Base-by-base conservation (phyloP, 2,113 vertebrate species). In the Callipepla squamata region DNA sequence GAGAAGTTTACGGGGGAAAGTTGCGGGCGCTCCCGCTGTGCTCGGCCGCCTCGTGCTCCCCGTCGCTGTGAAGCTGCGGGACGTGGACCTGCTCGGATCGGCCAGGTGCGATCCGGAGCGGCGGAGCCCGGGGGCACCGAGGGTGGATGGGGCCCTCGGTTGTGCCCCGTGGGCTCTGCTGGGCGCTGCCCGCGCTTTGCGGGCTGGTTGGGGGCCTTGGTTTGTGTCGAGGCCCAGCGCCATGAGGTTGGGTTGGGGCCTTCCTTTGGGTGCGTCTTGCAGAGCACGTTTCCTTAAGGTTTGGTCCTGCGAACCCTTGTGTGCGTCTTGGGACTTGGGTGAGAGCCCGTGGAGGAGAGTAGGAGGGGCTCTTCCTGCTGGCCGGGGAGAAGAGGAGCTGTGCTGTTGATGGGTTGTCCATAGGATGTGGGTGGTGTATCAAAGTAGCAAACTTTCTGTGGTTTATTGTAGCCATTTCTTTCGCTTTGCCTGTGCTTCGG, bases 21-120 rank as follows among this genome's bases (percentile, higher is more conserved):
- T 97, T 96, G 94, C 95, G 92, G 94, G 90, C 92, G 74, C 83
- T 94, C 78, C 93, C 66, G 59, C 82, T 88, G 94, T 87, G 92
- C 67, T 83, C 74, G 4, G 62, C 92, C 95, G 96, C 92, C 93
- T 97, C 47, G 2, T 84, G 92, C 90, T 90, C 76, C 76, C 89
- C 90, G 62, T 68, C 83, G 73, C 48, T 69, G 83, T 94, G 89
- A 95, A 96, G 93, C 93, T 89, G 68, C 78, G 80, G 85, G 51
- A 61, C 21, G 4, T 90, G 25, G 16, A 81, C 53, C 23, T 79
- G n/a, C 70, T 72, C 75, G 61, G 61, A 8, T 89, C 84, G 57
- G 51, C 66, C 26, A 57, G 69, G 66, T 7, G 6, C 26, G 70
- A 78, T 59, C 48, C 40, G 77, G 73, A 84, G 40, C 86, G n/a